phyloP scores from a whole-genome alignment of 2,888 invertebrate species.

The Horisme vitalbata region DNA sequence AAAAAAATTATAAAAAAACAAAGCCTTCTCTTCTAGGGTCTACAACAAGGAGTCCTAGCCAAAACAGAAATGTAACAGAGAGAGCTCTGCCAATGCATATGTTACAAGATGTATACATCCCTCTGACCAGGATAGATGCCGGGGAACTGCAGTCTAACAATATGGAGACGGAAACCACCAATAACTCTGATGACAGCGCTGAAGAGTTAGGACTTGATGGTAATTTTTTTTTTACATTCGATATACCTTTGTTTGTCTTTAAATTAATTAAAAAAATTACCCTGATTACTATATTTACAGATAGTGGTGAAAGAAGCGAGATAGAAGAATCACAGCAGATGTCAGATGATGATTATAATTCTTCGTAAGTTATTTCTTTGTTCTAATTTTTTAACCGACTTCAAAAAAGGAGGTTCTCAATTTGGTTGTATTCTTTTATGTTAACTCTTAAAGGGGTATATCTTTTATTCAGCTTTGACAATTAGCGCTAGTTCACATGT shows the following conservation, averaged over 20 bases:
- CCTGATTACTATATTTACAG: slow-evolving; percentile 39
- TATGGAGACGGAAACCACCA: slow-evolving; percentile 40
- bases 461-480: too few species aligned
- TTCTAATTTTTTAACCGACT: too few species aligned
- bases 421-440: too few species aligned
- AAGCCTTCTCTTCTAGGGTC: slow-evolving; percentile 42
- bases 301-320: slow-evolving; percentile 40
- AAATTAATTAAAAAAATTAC: too few species aligned
- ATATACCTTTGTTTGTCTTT: too few species aligned
- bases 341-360: slow-evolving; percentile 49
- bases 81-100: slow-evolving; percentile 67
- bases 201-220: slow-evolving; percentile 55
- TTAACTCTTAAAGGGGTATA: too few species aligned
- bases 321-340: slow-evolving; percentile 49
- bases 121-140: slow-evolving; percentile 65
- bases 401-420: too few species aligned
- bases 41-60: slow-evolving; percentile 47
- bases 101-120: slow-evolving; percentile 74
- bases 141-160: slow-evolving; percentile 42
- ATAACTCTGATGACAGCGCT: slow-evolving; percentile 45
- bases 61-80: slow-evolving; percentile 47
- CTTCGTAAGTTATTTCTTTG: slow-evolving; percentile 46
- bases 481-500: too few species aligned
- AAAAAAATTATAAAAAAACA: too few species aligned
- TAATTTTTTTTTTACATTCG: too few species aligned